A percentile compares a stretch with the other conserved stretches of the same genome.
Conservation (phyloP, 2,113 vertebrate genomes). For the Gymnarchus niloticus region DNA sequence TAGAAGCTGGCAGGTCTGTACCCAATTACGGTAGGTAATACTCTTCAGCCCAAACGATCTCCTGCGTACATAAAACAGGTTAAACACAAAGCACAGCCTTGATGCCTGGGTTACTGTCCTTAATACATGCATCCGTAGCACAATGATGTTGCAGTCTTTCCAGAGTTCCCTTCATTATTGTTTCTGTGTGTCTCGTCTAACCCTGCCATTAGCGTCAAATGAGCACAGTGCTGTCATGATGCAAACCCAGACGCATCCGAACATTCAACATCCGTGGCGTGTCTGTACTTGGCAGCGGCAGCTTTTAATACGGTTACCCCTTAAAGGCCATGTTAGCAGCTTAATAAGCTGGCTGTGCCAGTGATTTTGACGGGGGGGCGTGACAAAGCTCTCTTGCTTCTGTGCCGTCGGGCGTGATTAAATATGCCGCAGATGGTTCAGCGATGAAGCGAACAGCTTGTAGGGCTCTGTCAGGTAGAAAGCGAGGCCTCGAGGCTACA, state of each 20-base stretch:
- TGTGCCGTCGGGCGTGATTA: slow-evolving; percentile 7
- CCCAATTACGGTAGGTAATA: neutral
- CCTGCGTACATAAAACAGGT: neutral
- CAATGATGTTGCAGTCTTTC: neutral
- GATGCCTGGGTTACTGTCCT: neutral
- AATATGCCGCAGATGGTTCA: neutral
- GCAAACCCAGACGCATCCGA: neutral
- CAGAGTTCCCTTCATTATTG: too few relatives aligned
- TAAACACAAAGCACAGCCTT: neutral
- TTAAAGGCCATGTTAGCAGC: neutral
- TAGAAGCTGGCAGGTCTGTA: neutral
- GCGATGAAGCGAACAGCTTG: neutral
- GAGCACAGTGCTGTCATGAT: neutral
- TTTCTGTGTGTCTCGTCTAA: neutral
- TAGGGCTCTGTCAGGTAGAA: neutral
- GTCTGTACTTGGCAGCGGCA: neutral
- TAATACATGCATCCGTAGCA: neutral
- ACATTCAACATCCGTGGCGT: neutral
- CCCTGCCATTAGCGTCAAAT: neutral
- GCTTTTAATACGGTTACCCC: neutral
- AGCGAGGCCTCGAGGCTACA: neutral
- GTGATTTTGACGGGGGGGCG: neutral
- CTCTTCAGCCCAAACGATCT: neutral
- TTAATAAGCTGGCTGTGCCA: neutral
- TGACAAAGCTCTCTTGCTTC: neutral